Conservation (phyloP, 2,797 vertebrate genomes). For the Buceros bicornis region DNA sequence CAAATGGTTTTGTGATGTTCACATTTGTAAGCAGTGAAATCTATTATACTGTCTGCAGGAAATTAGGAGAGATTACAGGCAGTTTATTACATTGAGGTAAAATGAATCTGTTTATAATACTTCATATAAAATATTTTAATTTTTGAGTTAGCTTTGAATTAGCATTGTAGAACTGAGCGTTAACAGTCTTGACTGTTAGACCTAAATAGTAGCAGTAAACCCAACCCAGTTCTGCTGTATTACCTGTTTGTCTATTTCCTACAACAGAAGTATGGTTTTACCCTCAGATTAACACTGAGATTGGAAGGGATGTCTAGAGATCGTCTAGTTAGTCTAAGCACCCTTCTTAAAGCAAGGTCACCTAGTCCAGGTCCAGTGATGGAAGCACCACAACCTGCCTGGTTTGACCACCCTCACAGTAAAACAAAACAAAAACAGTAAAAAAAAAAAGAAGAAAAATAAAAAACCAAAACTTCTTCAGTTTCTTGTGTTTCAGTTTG, state of each 20-base stretch:
- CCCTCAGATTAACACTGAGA: neutral
- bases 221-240: neutral
- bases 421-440: neutral
- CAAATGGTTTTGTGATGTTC: neutral
- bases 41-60: neutral
- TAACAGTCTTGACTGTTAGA: neutral
- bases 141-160: slow-evolving; percentile 3
- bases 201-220: neutral
- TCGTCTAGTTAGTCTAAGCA: neutral
- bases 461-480: neutral
- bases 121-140: neutral
- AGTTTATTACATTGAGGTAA: neutral
- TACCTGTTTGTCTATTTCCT: neutral
- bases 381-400: neutral
- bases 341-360: neutral
- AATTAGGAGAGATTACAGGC: neutral
- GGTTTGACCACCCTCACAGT: neutral
- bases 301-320: neutral
- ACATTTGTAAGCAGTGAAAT: neutral
- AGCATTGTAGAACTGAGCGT: neutral
- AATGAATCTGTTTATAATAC: neutral
- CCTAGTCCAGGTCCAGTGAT: neutral
- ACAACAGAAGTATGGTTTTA: neutral
- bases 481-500: neutral
- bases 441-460: neutral